These are phyloP conservation scores for Gnatocerus cornutus DNA, from an alignment of 2,888 invertebrate species.

Conservation along the genomic window DNA sequence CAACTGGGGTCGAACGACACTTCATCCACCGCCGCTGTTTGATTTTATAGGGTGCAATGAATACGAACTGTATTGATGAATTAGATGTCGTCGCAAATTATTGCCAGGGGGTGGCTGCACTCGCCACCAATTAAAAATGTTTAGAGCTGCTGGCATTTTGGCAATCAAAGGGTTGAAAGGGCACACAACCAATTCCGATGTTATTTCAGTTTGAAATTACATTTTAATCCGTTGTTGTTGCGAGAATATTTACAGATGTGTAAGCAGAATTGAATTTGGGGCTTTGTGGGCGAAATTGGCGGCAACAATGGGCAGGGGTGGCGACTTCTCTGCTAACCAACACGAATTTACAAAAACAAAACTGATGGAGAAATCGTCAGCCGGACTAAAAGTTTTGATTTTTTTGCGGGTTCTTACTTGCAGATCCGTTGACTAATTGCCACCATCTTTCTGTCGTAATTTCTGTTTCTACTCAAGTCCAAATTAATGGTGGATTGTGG, in stretches of 20 bases:
- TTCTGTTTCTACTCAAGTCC: slow-evolving; percentile 2
- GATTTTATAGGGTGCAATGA: slow-evolving; percentile 45
- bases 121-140: slow-evolving; percentile 22
- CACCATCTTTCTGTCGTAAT: background rate
- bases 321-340: background rate
- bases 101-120: slow-evolving; percentile 13
- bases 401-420: no score
- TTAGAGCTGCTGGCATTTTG: slow-evolving; percentile 22
- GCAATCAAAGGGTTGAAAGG: slow-evolving; percentile 9
- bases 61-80: slow-evolving; percentile 37
- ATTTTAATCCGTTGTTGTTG: slow-evolving; percentile 25
- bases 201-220: slow-evolving; percentile 21
- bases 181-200: slow-evolving; percentile 15
- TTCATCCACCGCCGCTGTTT: slow-evolving; percentile 39
- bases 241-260: slow-evolving; percentile 22
- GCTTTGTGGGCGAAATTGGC: background rate
- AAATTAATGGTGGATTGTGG: slow-evolving; percentile 27
- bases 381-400: no score
- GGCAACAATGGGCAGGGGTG: slow-evolving; percentile 2
- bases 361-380: no score
- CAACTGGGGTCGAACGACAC: slow-evolving; percentile 40
- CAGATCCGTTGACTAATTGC: background rate
- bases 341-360: background rate
- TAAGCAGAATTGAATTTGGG: slow-evolving; percentile 17
- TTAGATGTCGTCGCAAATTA: slow-evolving; percentile 40